Evolutionary conservation across 2,113 vertebrate genomes (phyloP).

Genomic region (Asarcornis scutulata): DNA sequence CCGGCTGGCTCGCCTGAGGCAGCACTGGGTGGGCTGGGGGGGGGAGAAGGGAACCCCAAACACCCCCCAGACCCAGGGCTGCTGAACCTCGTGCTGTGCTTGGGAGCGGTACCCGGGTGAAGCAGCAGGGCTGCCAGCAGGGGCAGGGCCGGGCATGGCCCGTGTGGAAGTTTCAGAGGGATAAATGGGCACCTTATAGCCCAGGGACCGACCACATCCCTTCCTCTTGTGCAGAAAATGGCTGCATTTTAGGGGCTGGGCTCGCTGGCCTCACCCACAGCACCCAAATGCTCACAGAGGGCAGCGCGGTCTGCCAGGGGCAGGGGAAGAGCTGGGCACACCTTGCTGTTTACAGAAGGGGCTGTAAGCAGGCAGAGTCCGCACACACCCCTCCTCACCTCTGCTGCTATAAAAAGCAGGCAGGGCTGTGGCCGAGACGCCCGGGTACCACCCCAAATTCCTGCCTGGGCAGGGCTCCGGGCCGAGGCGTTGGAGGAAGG

Average conservation of each 20-base stretch:
- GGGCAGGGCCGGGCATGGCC: neutral
- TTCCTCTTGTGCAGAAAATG: no score
- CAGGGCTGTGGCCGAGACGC: neutral
- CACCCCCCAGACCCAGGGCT: neutral
- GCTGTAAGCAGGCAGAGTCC: neutral
- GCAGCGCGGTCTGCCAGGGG: fast-evolving
- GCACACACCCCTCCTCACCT: neutral
- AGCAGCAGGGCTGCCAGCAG: neutral
- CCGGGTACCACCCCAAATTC: neutral
- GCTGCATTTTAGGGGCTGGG: neutral
- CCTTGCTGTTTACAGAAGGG: neutral
- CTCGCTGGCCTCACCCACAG: neutral
- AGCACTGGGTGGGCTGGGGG: neutral
- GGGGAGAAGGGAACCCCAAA: neutral
- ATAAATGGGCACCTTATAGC: fast-evolving
- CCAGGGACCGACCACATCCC: neutral
- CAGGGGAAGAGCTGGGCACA: neutral
- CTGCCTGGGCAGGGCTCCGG: neutral
- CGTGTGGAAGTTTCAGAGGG: fast-evolving
- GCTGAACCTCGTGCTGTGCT: neutral
- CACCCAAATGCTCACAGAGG: fast-evolving
- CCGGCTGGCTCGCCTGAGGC: no score
- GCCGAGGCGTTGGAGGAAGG: fast-evolving
- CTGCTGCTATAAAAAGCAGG: neutral
- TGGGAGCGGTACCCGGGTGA: neutral